Evolutionary conservation across 2,888 invertebrate species (phyloP), one percentile per base, ranked within the genome.

Genomic region (Eupeodes luniger): DNA sequence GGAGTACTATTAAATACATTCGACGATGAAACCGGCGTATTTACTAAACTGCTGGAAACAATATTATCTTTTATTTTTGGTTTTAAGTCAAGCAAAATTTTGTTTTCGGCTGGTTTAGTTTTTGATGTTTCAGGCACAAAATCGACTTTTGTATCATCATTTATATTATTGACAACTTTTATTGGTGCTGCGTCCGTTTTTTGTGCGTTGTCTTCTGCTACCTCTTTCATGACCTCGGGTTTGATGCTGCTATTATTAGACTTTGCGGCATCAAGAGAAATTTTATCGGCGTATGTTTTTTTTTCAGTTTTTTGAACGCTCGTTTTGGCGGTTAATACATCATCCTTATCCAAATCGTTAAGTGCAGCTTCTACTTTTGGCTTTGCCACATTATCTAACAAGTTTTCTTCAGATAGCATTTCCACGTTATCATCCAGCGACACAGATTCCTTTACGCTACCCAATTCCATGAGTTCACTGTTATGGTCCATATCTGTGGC

Each of bases 1-100:
- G 90, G 86, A 11, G 90, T 90, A 49, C 87, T 91, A 67, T 90
- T 90, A 51, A 86, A 90, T 5, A 90, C 89, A 62, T 89, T 90
- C n/a, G 89, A 69, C 7, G 77, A 77, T 36, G 89, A 66, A 59
- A 84, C 86, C 7, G 89, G 82, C 11, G 85, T 89, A 47, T 84
- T 89, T 16, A 86, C 82, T 9, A 90, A 85, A 57, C 84, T 90
- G 57, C 84, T 84, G 0, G 84, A 88, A 53, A 90, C 76, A n/a
- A 82, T 87, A 7, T 87, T 88, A 9, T 89, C 90, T 7, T 89
- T 85, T 16, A 75, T 55, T 53, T 89, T 90, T n/a, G 77, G 47
- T 64, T 89, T 90, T 14, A 85, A 47, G 40, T 89, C 82, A 14
- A 74, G 67, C 2, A 80, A 36, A 44, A 76, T 34, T 80, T 89